Evolutionary conservation across 2,113 vertebrate species (phyloP).

Genomic region (Cygnus atratus): DNA sequence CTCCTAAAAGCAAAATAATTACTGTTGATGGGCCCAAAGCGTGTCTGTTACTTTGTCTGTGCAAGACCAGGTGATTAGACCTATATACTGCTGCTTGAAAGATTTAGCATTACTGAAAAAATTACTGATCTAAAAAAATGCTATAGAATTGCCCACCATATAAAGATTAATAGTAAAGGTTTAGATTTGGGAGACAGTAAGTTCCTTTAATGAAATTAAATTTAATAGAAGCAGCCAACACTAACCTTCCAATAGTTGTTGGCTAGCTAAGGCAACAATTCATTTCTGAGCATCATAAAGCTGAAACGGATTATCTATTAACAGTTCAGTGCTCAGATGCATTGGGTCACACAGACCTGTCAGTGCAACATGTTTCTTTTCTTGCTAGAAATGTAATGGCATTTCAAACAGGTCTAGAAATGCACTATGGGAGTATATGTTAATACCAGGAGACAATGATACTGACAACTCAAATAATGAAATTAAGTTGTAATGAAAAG

Average conservation of each 20-base stretch:
- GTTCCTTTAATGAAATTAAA: neutral
- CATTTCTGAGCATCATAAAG: neutral
- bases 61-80: neutral
- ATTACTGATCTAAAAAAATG: neutral
- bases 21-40: neutral
- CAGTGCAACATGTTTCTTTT: neutral
- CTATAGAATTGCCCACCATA: neutral
- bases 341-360: neutral
- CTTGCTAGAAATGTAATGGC: neutral
- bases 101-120: neutral
- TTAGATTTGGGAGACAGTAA: neutral
- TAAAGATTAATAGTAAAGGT: neutral
- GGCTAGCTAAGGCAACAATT: neutral
- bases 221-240: neutral
- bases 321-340: neutral
- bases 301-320: neutral
- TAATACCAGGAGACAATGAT: neutral
- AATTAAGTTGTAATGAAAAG: neutral
- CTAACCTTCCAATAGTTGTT: neutral
- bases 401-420: neutral
- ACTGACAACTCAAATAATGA: neutral
- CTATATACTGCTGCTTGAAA: neutral
- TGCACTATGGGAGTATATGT: fast-evolving
- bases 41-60: neutral
- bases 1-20: neutral